Conservation (phyloP, 2,888 invertebrate species). For the Tanaodytes sp. region DNA sequence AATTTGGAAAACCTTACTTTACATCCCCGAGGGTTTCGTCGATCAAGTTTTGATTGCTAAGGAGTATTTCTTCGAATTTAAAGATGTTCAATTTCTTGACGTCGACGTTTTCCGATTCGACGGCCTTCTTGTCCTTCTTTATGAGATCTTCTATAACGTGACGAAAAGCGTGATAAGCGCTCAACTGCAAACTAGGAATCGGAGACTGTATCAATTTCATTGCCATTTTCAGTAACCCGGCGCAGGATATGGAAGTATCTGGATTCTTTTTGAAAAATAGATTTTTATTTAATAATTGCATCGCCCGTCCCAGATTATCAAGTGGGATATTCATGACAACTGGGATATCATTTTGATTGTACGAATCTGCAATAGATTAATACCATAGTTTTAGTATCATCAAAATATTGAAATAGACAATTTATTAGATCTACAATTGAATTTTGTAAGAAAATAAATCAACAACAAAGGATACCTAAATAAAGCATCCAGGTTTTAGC, state of each 20-base stretch:
- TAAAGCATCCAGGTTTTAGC: constrained; percentile 75
- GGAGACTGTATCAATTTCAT: constrained; percentile 71
- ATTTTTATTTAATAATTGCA: constrained; percentile 61
- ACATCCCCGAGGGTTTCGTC: constrained; percentile 75
- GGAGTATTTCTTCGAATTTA: constrained; percentile 71
- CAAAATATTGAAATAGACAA: background rate
- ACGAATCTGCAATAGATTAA: constrained; percentile 59
- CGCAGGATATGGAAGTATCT: constrained; percentile 40
- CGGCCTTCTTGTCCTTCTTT: constrained; percentile 72
- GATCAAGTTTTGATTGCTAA: constrained; percentile 74
- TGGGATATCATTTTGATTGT: constrained; percentile 57
- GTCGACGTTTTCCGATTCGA: constrained; percentile 72
- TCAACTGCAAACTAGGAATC: constrained; percentile 72
- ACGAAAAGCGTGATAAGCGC: constrained; percentile 73
- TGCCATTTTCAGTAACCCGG: constrained; percentile 67
- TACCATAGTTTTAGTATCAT: no score
- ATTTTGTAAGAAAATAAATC: background rate
- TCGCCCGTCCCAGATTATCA: constrained; percentile 64
- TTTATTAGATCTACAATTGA: no score
- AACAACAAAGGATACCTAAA: no score
- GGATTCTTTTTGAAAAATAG: constrained; percentile 57
- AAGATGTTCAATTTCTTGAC: constrained; percentile 71
- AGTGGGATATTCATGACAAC: constrained; percentile 59
- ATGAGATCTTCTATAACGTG: constrained; percentile 72
- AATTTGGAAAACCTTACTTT: no score